These are phyloP conservation scores for Dryobotodes eremita DNA, from an alignment of 2,888 invertebrate genomes.

Conservation along the genomic window DNA sequence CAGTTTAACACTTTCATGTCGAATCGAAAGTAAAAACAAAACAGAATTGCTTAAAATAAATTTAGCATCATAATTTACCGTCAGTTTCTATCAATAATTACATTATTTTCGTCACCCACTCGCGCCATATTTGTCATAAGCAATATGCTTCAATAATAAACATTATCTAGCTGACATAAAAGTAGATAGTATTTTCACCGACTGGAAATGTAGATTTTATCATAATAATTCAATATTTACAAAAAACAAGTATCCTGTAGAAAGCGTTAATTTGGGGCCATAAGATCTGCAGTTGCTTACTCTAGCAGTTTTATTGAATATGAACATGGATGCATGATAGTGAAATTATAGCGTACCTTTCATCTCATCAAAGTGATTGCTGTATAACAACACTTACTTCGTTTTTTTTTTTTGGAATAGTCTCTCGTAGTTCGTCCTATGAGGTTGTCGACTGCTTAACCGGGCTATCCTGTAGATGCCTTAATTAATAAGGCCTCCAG, in stretches of 20 bases:
- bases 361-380: neutral
- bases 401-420: too few relatives aligned
- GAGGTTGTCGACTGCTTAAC: too few relatives aligned
- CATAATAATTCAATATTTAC: conserved; percentile 62
- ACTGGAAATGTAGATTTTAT: conserved; percentile 59
- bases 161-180: conserved; percentile 53
- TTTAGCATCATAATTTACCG: conserved; percentile 50
- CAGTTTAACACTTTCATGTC: conserved; percentile 52
- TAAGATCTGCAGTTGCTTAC: conserved; percentile 1
- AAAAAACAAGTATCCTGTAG: conserved; percentile 58
- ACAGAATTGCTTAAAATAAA: conserved; percentile 39
- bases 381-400: neutral
- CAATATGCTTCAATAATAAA: conserved; percentile 57
- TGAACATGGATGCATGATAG: neutral
- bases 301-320: conserved; percentile 2
- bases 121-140: conserved; percentile 56
- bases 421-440: too few relatives aligned
- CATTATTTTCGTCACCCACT: conserved; percentile 54
- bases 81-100: conserved; percentile 58
- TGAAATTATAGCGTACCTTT: neutral
- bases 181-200: conserved; percentile 63
- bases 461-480: too few relatives aligned
- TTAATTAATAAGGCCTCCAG: too few relatives aligned
- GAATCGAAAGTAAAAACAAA: conserved; percentile 59
- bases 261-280: conserved; percentile 58